These are phyloP conservation scores for Pteruthius melanotis DNA, from an alignment of 2,113 vertebrate genomes.

Conservation along the genomic window DNA sequence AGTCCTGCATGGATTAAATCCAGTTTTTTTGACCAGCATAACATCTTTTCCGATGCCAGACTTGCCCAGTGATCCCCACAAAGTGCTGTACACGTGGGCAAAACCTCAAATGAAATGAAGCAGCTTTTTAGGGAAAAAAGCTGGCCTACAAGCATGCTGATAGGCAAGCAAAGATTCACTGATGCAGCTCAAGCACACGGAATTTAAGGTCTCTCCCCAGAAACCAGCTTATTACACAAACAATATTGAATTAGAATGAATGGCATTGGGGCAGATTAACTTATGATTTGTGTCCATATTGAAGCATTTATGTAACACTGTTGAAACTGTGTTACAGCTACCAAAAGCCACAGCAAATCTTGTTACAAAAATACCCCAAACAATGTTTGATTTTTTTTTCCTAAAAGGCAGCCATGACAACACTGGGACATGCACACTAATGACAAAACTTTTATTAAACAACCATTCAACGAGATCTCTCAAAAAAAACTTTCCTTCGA, in stretches of 20 bases:
- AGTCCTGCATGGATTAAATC: neutral
- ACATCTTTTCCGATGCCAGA: neutral
- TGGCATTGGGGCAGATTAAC: neutral
- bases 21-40: neutral
- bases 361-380: neutral
- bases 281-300: accelerated
- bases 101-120: neutral
- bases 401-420: neutral
- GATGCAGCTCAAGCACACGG: accelerated
- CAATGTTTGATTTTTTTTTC: neutral
- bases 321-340: neutral
- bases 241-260: neutral
- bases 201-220: neutral
- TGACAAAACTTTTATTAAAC: neutral
- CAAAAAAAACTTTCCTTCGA: neutral
- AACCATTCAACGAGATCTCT: neutral
- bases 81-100: neutral
- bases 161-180: neutral
- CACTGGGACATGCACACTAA: neutral
- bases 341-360: neutral
- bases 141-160: neutral
- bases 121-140: neutral
- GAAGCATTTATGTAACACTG: neutral
- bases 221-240: neutral
- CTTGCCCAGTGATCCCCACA: neutral